Conservation (phyloP, 2,888 invertebrate genomes). For the Noctua janthe region DNA sequence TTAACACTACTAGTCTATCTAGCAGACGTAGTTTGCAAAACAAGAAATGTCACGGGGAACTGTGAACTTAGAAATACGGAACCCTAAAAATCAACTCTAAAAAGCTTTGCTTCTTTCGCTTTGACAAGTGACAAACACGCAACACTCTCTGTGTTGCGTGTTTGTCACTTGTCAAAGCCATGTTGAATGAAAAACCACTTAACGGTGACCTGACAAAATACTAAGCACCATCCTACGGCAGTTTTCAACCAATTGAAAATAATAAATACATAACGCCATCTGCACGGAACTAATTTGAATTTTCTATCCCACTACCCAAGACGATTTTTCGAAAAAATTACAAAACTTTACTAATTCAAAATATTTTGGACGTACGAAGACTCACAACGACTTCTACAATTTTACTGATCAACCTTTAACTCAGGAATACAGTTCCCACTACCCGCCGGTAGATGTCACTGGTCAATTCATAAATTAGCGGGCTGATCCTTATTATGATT, state of each 20-base stretch:
- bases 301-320: not conserved
- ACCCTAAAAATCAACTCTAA: slow-evolving; percentile 14
- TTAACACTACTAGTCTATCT: slow-evolving; percentile 9
- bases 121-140: too few relatives aligned
- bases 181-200: not conserved
- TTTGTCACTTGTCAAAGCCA: not conserved
- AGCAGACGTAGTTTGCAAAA: slow-evolving; percentile 4
- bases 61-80: slow-evolving; percentile 10
- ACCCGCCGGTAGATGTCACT: slow-evolving; percentile 56
- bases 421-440: slow-evolving; percentile 22
- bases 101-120: too few relatives aligned
- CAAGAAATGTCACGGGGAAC: not conserved
- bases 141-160: too few relatives aligned
- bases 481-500: slow-evolving; percentile 83
- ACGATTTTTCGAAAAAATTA: slow-evolving; percentile 1
- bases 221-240: not conserved
- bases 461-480: slow-evolving; percentile 82
- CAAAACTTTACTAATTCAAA: slow-evolving; percentile 16
- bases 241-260: not conserved
- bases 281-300: not conserved
- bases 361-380: slow-evolving; percentile 46
- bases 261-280: not conserved
- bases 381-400: slow-evolving; percentile 28
- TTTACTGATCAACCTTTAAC: slow-evolving; percentile 26
- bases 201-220: not conserved